A percentile compares a stretch with the other conserved stretches of the same genome.
Evolutionary conservation across 1,140 invertebrate genomes (phyloP).

Genomic region (Drosophila pallidifrons): DNA sequence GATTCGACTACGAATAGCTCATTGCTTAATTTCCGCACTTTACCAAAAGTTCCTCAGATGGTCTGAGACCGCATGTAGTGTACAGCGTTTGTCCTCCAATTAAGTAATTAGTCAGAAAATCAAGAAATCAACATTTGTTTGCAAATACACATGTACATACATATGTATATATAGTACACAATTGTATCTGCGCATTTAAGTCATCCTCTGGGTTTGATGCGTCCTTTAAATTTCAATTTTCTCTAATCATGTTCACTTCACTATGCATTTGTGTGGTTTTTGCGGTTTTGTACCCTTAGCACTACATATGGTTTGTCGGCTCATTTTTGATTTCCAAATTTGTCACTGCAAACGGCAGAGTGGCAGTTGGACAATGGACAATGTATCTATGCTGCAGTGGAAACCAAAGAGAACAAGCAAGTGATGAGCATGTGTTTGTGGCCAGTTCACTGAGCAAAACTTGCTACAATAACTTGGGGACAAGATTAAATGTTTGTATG

Average conservation of each 20-base stretch:
- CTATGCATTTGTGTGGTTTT: slow-evolving; percentile 64
- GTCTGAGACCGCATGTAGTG: no score
- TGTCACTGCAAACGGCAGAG: slow-evolving; percentile 25
- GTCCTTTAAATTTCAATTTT: slow-evolving; percentile 43
- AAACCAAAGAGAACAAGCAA: not conserved
- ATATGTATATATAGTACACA: slow-evolving; percentile 1
- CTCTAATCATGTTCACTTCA: slow-evolving; percentile 32
- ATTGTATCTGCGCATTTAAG: not conserved
- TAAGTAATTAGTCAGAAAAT: no score
- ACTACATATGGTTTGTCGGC: slow-evolving; percentile 15
- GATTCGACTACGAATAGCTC: no score
- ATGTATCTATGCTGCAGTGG: not conserved
- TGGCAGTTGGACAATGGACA: slow-evolving; percentile 12
- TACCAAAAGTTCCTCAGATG: no score
- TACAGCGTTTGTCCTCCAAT: no score
- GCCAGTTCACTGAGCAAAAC: slow-evolving; percentile 1
- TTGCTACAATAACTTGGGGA: slow-evolving; percentile 4
- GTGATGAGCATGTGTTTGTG: slow-evolving; percentile 1
- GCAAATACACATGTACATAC: not conserved
- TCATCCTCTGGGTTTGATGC: slow-evolving; percentile 21
- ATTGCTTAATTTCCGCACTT: no score
- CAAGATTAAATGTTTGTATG: slow-evolving; percentile 3
- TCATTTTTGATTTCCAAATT: slow-evolving; percentile 52
- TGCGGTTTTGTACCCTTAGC: slow-evolving; percentile 48
- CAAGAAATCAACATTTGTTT: not conserved